Base-by-base conservation (phyloP, 2,797 vertebrate genomes). In the Thunnus albacares region DNA sequence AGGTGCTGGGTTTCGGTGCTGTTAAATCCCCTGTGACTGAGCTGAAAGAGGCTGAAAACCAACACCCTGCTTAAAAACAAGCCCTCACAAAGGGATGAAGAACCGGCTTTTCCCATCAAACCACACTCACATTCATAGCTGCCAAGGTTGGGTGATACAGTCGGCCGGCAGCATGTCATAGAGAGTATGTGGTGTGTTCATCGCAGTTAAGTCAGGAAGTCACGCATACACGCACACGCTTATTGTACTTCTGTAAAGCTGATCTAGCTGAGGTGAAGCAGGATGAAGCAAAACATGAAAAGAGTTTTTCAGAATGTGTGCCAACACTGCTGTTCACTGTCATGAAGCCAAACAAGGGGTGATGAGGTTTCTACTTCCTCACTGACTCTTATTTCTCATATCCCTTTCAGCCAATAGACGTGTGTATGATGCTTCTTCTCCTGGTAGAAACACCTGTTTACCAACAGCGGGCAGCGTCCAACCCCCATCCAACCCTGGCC, bases 31-130 rank as follows among this genome's bases (percentile, higher is more conserved):
- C 56, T 5, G 18, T 55, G 84, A 83, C 80, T 62, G 60, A 77
- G 62, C 81, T 87, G 70, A 89, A 86, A 90, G 76, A 80, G 30
- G 77, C 28, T 88, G 87, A 89, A 90, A 93, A 85, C 79, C 76
- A 82, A 91, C 83, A 90, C 89, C 85, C 60, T n/a, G 63, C 71
- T 72, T 59, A 71, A 79, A 83, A 78, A 71, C 63, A 65, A 68
- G 61, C 63, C 68, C 57, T 63, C 60, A 81, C 84, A 87, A 88
- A 84, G 53, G 55, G 51, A 78, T 10, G n/a, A 60, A 75, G 62
- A 83, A 86, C 72, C 38, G 22, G 65, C 83, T 81, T 80, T 86
- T 77, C 74, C 76, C 80, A 74, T 80, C 79, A 84, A 86, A 72
- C 24, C 45, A 20, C 47, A 55, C 20, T 71, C 33, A 51, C 22